phyloP scores from a whole-genome alignment of 2,797 vertebrate genomes.

The Anableps anableps region DNA sequence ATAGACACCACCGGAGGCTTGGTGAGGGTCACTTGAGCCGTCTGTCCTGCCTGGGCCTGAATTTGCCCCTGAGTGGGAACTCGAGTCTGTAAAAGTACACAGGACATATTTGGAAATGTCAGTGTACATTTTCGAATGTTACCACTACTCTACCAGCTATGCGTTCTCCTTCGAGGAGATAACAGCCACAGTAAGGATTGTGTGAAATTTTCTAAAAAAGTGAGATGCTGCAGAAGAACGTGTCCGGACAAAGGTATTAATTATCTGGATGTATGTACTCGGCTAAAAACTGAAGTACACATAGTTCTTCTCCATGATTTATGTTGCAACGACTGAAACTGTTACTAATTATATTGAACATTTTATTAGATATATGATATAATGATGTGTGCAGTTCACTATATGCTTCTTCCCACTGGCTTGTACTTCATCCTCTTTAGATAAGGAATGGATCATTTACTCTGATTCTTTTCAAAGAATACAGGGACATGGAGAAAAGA shows the following conservation, averaged over 20 bases:
- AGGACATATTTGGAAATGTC: background rate
- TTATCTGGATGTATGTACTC: background rate
- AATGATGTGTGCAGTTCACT: no score
- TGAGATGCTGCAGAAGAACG: background rate
- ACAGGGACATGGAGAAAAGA: no score
- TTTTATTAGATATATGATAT: no score
- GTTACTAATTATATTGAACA: background rate
- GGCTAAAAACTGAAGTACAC: background rate
- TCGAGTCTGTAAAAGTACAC: slow-evolving; percentile 76
- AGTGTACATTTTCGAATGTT: background rate
- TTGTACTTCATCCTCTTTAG: no score
- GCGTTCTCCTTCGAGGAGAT: background rate
- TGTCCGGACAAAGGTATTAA: background rate
- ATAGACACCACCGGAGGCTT: slow-evolving; percentile 91
- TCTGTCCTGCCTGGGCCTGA: slow-evolving; percentile 83
- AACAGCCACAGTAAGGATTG: background rate
- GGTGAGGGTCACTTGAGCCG: slow-evolving; percentile 89
- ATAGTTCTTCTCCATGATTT: background rate
- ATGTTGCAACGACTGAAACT: background rate
- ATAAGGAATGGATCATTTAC: no score
- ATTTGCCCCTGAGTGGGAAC: slow-evolving; percentile 79
- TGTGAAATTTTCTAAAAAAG: background rate
- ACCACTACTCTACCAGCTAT: slow-evolving; percentile 46
- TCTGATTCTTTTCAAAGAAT: no score
- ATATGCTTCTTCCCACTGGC: no score